These are phyloP conservation scores for Taeniopygia guttata DNA, from an alignment of 2,797 vertebrate genomes.

Conservation along the genomic window DNA sequence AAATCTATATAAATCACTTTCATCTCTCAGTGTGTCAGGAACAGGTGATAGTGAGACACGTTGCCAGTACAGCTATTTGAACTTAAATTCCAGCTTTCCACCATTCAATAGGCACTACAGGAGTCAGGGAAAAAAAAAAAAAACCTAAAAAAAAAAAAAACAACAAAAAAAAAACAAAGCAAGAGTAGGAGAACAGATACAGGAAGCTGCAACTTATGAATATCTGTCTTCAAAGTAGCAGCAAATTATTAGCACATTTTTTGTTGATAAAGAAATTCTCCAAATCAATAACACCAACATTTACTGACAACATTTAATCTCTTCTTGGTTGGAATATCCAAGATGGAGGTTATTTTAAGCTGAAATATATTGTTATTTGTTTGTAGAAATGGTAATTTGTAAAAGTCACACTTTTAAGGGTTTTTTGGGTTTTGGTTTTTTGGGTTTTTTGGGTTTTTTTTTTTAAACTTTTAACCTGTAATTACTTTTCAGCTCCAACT, in stretches of 20 bases:
- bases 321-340: neutral
- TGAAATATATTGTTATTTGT: neutral
- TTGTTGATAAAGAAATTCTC: neutral
- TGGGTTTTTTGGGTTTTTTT: rapidly evolving
- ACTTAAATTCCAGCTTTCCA: neutral
- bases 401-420: neutral
- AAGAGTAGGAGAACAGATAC: neutral
- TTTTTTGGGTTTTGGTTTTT: rapidly evolving
- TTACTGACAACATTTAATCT: neutral
- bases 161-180: neutral
- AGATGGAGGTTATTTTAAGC: neutral
- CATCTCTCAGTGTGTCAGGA: neutral
- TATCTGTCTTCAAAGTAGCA: neutral
- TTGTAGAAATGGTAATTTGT: neutral
- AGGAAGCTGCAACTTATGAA: neutral
- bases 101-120: neutral
- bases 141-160: too few relatives aligned
- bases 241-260: neutral
- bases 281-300: neutral
- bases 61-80: neutral
- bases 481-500: neutral
- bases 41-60: neutral
- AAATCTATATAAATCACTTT: conserved; percentile 16
- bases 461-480: too few relatives aligned
- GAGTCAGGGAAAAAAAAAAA: neutral